Evolutionary conservation across 2,113 vertebrate genomes (phyloP).

Genomic region (Mormyrus lacerda): DNA sequence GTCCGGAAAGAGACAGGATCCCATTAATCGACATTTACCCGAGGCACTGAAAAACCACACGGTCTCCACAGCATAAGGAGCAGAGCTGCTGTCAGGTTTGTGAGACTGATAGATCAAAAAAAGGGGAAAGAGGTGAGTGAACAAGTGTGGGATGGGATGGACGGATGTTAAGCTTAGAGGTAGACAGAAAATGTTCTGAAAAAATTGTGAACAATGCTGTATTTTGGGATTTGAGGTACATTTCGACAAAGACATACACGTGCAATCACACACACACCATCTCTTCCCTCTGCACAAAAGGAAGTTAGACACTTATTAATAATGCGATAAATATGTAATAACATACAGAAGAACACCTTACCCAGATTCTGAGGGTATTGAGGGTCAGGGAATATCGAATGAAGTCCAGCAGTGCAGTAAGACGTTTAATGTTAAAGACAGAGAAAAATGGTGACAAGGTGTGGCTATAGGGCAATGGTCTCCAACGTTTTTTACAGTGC

Average conservation of each 20-base stretch:
- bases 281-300: not conserved
- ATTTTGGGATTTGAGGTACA: not conserved
- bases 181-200: not conserved
- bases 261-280: not conserved
- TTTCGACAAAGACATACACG: not conserved
- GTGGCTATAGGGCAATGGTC: not conserved
- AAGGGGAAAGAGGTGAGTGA: not conserved
- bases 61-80: conserved; percentile 19
- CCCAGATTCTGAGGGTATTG: not conserved
- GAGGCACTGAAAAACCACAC: conserved; percentile 54
- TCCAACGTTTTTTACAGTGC: not conserved
- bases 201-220: not conserved
- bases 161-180: not conserved
- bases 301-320: not conserved
- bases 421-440: not conserved
- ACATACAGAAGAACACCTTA: not conserved
- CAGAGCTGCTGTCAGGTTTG: too few relatives aligned
- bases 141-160: not conserved
- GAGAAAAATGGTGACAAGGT: not conserved
- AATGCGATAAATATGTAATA: not conserved
- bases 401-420: not conserved
- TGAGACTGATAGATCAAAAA: not conserved
- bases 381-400: not conserved
- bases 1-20: conserved; percentile 49
- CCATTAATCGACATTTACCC: conserved; percentile 48